A percentile compares a stretch with the other conserved stretches of the same genome.
Evolutionary conservation across 2,797 vertebrate species (phyloP).

Genomic region (Trichosurus vulpecula): DNA sequence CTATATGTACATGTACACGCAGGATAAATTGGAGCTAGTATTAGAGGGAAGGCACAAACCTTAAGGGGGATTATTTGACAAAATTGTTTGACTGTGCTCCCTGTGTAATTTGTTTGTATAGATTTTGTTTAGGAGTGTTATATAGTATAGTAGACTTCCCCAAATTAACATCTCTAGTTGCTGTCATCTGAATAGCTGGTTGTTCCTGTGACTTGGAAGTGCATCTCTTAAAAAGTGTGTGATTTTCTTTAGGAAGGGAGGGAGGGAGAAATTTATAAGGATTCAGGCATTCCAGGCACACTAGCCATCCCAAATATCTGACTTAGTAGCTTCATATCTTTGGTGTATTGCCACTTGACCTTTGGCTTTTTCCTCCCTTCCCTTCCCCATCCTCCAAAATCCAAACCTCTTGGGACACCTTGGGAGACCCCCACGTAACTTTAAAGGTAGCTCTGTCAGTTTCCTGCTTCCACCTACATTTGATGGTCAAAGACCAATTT

Average conservation of each 20-base stretch:
- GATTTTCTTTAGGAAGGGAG: not conserved
- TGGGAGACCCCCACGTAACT: not conserved
- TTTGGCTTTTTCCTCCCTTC: not conserved
- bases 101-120: not conserved
- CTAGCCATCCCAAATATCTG: conserved; percentile 1
- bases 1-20: not conserved
- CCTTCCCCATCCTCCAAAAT: not conserved
- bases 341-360: not conserved
- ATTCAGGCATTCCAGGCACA: not conserved
- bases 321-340: conserved; percentile 7
- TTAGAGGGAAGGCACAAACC: not conserved
- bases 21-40: not conserved
- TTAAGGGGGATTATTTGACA: not conserved
- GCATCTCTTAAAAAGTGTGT: not conserved
- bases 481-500: conserved; percentile 1
- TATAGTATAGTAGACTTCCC: not conserved
- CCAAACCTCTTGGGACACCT: not conserved
- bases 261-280: conserved; percentile 24
- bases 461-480: not conserved
- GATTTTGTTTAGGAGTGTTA: not conserved
- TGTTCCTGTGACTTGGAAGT: not conserved
- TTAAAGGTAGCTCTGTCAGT: not conserved
- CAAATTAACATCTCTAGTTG: not conserved
- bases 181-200: not conserved
- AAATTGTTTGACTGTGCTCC: not conserved